Evolutionary conservation across 1,140 invertebrate genomes (phyloP).

Genomic region (Scaptomyza montana): DNA sequence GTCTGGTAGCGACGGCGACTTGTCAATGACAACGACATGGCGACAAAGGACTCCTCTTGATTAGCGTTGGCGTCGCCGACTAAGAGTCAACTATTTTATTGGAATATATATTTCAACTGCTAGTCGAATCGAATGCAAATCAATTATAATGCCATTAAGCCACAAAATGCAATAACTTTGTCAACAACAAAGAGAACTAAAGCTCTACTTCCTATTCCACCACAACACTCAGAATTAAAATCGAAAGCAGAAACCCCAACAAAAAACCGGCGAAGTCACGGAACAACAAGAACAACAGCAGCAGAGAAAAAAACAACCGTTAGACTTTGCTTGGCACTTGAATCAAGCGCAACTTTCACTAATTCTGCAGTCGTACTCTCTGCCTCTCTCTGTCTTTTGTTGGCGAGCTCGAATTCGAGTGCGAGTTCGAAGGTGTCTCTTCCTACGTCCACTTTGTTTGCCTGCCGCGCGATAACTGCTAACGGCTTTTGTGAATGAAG

Average conservation of each 20-base stretch:
- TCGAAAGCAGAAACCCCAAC: slow-evolving; percentile 17
- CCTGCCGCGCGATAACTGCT: slow-evolving; percentile 70
- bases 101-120: slow-evolving; percentile 36
- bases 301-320: slow-evolving; percentile 47
- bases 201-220: not conserved
- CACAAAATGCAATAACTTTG: slow-evolving; percentile 69
- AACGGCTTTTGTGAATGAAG: slow-evolving; percentile 71
- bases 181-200: slow-evolving; percentile 66
- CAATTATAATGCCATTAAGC: slow-evolving; percentile 76
- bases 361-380: slow-evolving; percentile 7
- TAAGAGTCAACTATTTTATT: slow-evolving; percentile 23
- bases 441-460: slow-evolving; percentile 57
- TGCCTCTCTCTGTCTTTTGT: not conserved
- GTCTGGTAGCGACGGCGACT: slow-evolving; percentile 72
- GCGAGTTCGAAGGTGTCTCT: slow-evolving; percentile 2
- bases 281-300: slow-evolving; percentile 18
- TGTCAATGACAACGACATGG: slow-evolving; percentile 73
- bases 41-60: slow-evolving; percentile 46
- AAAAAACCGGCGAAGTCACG: slow-evolving; percentile 62
- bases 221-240: not conserved
- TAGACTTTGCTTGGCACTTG: slow-evolving; percentile 62
- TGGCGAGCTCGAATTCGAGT: too few relatives aligned
- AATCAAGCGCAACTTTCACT: slow-evolving; percentile 40
- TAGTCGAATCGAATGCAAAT: slow-evolving; percentile 76
- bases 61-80: slow-evolving; percentile 58